phyloP scores from a whole-genome alignment of 2,797 vertebrate species.

The Tolypeutes matacus region DNA sequence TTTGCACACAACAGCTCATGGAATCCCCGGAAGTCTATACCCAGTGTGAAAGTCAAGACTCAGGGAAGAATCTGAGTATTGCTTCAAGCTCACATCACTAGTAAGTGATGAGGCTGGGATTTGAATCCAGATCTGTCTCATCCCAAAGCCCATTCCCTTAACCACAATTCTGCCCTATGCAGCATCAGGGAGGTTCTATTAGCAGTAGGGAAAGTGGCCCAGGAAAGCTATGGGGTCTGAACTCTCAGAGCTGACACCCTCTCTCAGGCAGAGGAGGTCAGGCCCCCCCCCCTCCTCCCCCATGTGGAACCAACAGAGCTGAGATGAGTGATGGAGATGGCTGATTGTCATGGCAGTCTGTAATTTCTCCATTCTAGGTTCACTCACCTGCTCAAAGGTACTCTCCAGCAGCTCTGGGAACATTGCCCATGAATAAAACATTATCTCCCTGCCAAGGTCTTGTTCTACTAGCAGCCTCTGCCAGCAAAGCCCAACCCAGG shows the following conservation, averaged over 20 bases:
- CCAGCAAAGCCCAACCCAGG: conserved; percentile 39
- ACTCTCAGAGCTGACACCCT: neutral
- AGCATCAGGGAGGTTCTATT: neutral
- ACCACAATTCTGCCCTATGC: neutral
- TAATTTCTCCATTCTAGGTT: neutral
- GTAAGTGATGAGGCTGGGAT: neutral
- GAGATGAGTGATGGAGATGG: neutral
- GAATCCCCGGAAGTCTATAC: neutral
- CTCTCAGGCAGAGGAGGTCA: neutral
- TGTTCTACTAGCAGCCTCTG: conserved; percentile 14
- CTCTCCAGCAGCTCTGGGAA: conserved; percentile 52
- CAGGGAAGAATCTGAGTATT: neutral
- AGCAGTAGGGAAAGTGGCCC: neutral
- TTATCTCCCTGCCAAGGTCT: conserved; percentile 5
- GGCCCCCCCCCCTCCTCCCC: rapidly evolving
- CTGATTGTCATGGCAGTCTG: neutral
- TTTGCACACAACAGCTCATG: neutral
- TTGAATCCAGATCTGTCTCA: neutral
- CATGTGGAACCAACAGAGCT: neutral
- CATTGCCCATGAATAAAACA: conserved; percentile 78
- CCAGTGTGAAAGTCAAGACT: neutral
- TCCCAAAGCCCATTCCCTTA: neutral
- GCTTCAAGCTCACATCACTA: neutral
- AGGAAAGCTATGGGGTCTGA: too few relatives aligned
- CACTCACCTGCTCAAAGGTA: neutral